Evolutionary conservation across 2,888 invertebrate species (phyloP).

Genomic region (Physocephala rufipes): DNA sequence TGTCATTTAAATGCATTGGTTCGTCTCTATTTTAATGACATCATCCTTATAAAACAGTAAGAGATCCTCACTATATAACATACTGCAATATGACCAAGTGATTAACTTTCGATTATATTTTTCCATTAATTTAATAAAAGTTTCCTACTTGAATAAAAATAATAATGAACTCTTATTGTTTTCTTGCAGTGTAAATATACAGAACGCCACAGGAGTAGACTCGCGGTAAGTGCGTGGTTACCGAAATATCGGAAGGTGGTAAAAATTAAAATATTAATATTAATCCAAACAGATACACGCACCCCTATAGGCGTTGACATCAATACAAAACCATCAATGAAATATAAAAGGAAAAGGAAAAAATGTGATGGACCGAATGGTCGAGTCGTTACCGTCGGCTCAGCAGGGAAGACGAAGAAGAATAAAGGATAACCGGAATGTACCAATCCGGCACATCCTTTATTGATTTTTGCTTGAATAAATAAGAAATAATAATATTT

Average conservation of each 20-base stretch:
- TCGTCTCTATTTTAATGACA: no score
- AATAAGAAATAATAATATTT: conserved; percentile 58
- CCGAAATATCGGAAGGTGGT: conserved; percentile 48
- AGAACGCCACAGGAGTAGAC: conserved; percentile 8
- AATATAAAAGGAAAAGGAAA: not conserved
- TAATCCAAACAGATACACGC: conserved; percentile 46
- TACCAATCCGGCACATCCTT: conserved; percentile 5
- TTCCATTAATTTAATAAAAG: no score
- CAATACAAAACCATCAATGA: conserved; percentile 4
- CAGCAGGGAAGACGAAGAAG: not conserved
- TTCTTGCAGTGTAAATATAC: no score
- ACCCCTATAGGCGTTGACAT: conserved; percentile 20
- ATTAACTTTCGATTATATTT: no score
- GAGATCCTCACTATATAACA: no score
- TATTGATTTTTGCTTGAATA: conserved; percentile 52
- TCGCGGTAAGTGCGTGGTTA: not conserved
- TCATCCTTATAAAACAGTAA: no score
- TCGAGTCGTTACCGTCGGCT: no score
- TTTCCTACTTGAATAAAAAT: no score
- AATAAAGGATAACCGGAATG: not conserved
- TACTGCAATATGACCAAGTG: no score
- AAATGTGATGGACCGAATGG: not conserved
- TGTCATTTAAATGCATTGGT: no score
- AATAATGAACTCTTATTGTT: no score
- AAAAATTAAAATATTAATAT: conserved; percentile 54